Base-by-base conservation (phyloP, 2,888 invertebrate genomes). In the Polydesmus complanatus region DNA sequence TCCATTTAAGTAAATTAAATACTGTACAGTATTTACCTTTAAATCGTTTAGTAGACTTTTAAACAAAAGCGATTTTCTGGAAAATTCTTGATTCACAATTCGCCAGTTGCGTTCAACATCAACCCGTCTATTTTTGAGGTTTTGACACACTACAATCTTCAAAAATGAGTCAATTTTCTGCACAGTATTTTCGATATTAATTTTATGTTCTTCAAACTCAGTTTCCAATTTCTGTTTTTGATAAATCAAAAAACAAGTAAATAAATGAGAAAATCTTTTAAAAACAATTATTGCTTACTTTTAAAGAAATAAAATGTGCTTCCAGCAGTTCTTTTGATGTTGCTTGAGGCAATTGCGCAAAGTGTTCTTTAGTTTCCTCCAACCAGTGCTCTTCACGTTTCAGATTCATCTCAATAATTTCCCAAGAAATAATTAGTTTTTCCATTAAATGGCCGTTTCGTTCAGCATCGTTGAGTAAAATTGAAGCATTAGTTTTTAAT, bases 321-420 rank as follows among this genome's bases (percentile, higher is more conserved):
- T 84, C 83, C 0, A 90, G 76, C 69, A 90, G 88, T 86, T 70
- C 88, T 86, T 68, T 86, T 88, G 70, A 90, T 89, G 8, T 83
- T 83, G 1, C 89, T 5, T 14, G 58, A 14, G 14, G 23, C 18
- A 61, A 50, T 14, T 23, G 19, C 21, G 19, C 21, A 22, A 57
- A 11, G 22, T 26, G 8, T 49, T 58, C 19, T 2, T 49, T 21
- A 2, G 19, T 49, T 14, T 61, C 23, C 25, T 19, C 19, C 3
- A 60, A 21, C 60, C 60, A 60, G 2, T 21, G 3, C 22, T 54
- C 37, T 21, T 60, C 60, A 18, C 1, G 18, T n/a, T 21, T 5
- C 2, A 61, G 26, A 52, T 59, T 58, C 18, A 21, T 14, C 22
- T 59, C 63, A 5, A 61, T 22, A 21, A 25, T 27, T 22, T 25